Evolutionary conservation across 2,797 vertebrate species (phyloP), one percentile per base, ranked within the genome.

Genomic region (Myripristis jacobus): DNA sequence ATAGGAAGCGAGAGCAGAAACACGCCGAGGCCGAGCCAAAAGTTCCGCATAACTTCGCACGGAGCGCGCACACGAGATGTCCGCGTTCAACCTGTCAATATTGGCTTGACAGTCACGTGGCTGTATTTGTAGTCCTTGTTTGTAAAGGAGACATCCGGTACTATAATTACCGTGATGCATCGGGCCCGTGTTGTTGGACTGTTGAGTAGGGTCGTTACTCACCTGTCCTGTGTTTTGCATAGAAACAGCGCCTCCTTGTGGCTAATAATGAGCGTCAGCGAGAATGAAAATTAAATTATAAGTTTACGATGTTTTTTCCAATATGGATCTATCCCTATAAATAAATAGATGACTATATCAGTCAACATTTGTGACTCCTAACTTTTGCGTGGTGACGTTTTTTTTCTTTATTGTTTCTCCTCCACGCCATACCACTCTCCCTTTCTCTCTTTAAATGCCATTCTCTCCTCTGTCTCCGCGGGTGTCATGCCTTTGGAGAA

Each of bases 1-100:
- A 73, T 66, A 88, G 89, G 89, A 92, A 93, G 81, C 85, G 50
- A 75, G 80, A 73, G 69, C 71, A 75, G 13, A 31, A 3, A 70
- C 79, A 80, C 9, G 73, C 75, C n/a, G 65, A 59, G 18, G 18
- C 67, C n/a, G 53, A 71, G 60, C 25, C 12, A 43, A 56, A 13
- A 88, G 88, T 92, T 91, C 91, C 89, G 87, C 87, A 88, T 85
- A 75, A 73, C 73, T 65, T 50, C 27, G 54, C 58, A 58, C 48
- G 3, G 0, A 31, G 15, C 48, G 22, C 67, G 24, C 31, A 16
- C 55, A 34, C 15, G 31, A 15, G 55, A 53, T 44, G 2, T 10
- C 48, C 10, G 21, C n/a, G 25, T 9, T 18, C 31, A 62, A 61
- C 44, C 66, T 86, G 76, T 80, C 77, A 77, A 63, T 60, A 81